Conservation (phyloP, 2,113 vertebrate species). For the mouse (Mus musculus) region GRCm39 chr17:24415501-24416000, state of each 20-base stretch:
- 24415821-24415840: background rate
- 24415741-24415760: background rate
- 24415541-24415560: background rate
- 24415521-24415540: background rate
- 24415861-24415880: background rate
- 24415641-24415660: background rate
- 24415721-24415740: background rate
- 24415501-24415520: background rate
- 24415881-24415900: background rate
- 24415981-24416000: background rate
- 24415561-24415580: rapidly evolving
- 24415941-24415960: background rate
- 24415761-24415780: background rate
- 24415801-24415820: background rate
- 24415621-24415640: background rate
- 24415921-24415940: background rate
- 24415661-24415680: background rate
- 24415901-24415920: rapidly evolving
- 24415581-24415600: background rate
- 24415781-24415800: background rate
- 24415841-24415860: background rate
- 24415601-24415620: background rate
- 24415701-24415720: background rate
- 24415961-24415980: too few species aligned
- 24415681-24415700: background rate